Evolutionary conservation across 2,888 invertebrate species (phyloP).

Genomic region (Amaurobius ferox): DNA sequence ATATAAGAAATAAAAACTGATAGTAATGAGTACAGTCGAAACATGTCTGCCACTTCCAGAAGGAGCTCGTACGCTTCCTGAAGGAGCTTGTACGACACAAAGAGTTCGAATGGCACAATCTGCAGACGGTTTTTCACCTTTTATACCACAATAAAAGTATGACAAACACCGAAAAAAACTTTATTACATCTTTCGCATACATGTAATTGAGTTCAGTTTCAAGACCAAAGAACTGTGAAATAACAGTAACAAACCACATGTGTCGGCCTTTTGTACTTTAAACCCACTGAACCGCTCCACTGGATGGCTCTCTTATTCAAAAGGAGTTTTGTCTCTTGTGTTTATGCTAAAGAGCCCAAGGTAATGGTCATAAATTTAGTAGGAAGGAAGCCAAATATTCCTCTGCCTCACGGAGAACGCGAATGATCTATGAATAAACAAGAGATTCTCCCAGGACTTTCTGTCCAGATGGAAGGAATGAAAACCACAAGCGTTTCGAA

Average conservation of each 20-base stretch:
- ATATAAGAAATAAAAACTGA: neutral
- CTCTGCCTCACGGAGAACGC: slow-evolving; percentile 16
- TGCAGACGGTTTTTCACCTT: slow-evolving; percentile 37
- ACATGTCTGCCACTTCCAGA: too few relatives aligned
- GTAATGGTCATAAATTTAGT: slow-evolving; percentile 56
- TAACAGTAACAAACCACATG: slow-evolving; percentile 60
- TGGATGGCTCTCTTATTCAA: slow-evolving; percentile 50
- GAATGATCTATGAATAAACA: slow-evolving; percentile 61
- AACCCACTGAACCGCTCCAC: slow-evolving; percentile 64
- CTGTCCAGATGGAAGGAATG: neutral
- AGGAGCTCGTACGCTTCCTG: too few relatives aligned
- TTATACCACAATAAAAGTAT: slow-evolving; percentile 65
- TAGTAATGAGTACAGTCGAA: neutral
- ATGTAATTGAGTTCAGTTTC: slow-evolving; percentile 52
- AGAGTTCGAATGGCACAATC: slow-evolving; percentile 26
- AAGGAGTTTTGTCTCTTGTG: slow-evolving; percentile 49
- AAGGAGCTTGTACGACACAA: neutral
- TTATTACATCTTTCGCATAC: slow-evolving; percentile 17
- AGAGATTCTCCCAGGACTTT: slow-evolving; percentile 27
- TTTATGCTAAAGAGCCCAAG: slow-evolving; percentile 65
- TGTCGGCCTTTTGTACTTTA: slow-evolving; percentile 67
- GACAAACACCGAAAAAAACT: slow-evolving; percentile 36
- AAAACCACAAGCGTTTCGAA: too few relatives aligned
- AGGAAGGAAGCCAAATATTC: slow-evolving; percentile 47
- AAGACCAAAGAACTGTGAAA: slow-evolving; percentile 67